Conservation (phyloP, 2,888 invertebrate genomes). For the Agrochola lychnidis region DNA sequence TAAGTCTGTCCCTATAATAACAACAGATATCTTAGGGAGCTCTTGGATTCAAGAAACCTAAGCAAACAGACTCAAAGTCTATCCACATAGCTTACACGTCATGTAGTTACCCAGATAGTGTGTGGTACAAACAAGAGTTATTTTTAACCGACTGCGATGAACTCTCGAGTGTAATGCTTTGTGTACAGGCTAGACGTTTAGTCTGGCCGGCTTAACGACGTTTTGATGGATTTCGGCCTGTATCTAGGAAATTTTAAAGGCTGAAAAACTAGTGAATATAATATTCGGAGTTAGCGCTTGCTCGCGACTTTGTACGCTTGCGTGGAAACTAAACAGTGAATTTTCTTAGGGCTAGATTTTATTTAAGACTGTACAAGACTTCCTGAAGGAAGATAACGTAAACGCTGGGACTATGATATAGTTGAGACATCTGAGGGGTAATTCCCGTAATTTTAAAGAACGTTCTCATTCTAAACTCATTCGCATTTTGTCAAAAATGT, state of each 20-base stretch:
- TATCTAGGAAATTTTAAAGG: conserved; percentile 8
- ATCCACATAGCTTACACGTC: neutral
- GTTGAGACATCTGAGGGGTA: no score
- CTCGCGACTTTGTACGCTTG: neutral
- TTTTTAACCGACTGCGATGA: conserved; percentile 56
- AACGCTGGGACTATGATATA: no score
- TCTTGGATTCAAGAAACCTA: neutral
- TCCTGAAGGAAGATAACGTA: no score
- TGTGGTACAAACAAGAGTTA: conserved; percentile 42
- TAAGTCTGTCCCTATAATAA: neutral
- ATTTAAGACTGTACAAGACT: neutral
- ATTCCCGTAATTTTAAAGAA: no score
- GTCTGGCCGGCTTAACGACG: conserved; percentile 55
- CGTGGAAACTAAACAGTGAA: neutral
- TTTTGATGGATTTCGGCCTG: conserved; percentile 36
- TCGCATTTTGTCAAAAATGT: no score
- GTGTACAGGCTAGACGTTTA: conserved; percentile 61
- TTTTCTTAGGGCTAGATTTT: neutral
- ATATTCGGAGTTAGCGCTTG: neutral
- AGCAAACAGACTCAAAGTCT: neutral
- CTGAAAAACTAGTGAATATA: neutral
- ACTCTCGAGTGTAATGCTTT: conserved; percentile 62
- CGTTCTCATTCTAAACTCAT: no score
- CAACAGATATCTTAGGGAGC: neutral
- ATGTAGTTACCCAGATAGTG: conserved; percentile 25